A percentile compares a stretch with the other conserved stretches of the same genome.
These are phyloP conservation scores for Netelia virgata DNA, from an alignment of 2,888 invertebrate species.

Conservation along the genomic window DNA sequence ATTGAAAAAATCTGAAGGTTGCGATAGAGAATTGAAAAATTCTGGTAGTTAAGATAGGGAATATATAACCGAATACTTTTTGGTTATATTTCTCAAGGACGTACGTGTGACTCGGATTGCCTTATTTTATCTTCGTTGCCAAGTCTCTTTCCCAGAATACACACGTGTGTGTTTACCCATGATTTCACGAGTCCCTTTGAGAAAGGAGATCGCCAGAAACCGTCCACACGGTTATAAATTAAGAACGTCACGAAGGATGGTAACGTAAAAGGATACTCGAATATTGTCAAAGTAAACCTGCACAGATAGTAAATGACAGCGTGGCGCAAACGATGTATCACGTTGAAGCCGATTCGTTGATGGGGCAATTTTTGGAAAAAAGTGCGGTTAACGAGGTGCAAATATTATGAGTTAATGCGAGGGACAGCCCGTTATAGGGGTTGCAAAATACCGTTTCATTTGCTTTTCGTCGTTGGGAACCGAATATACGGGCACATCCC, in stretches of 20 bases:
- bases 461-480: neutral
- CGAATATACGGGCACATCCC: neutral
- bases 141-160: neutral
- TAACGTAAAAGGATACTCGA: neutral
- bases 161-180: neutral
- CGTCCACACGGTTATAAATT: neutral
- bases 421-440: neutral
- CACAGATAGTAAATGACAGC: neutral
- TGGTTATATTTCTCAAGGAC: too few relatives aligned
- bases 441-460: slow-evolving; percentile 1
- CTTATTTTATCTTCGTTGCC: too few relatives aligned
- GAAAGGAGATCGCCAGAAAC: neutral
- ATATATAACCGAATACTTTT: too few relatives aligned
- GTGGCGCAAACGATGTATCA: neutral
- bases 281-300: neutral
- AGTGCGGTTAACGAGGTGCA: slow-evolving; percentile 34
- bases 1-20: too few relatives aligned
- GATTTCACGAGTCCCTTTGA: neutral
- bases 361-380: neutral
- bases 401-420: slow-evolving; percentile 17
- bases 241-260: neutral
- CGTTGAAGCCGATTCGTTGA: neutral
- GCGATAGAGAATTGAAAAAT: too few relatives aligned
- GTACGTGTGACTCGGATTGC: too few relatives aligned
- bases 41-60: too few relatives aligned